Conservation (phyloP, 2,797 vertebrate species). For the Anguilla obscura region DNA sequence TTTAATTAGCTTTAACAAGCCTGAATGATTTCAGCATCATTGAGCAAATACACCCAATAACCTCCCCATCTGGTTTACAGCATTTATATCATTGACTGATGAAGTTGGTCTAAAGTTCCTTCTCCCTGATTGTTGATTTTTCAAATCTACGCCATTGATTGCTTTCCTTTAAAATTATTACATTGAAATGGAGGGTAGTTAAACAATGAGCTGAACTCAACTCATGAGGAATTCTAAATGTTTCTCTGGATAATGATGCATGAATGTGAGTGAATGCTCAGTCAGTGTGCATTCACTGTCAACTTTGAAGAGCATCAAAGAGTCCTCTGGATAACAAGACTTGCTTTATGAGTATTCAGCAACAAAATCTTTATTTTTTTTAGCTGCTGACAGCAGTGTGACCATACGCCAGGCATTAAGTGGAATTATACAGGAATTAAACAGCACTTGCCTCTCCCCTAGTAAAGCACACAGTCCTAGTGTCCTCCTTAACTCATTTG, state of each 20-base stretch:
- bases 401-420: slow-evolving; percentile 16
- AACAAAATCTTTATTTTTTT: background rate
- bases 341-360: background rate
- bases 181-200: background rate
- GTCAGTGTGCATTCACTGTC: background rate
- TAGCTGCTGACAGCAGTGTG: background rate
- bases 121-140: slow-evolving; percentile 23
- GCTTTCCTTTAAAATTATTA: slow-evolving; percentile 6
- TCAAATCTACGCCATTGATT: background rate
- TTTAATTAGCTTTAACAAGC: slow-evolving; percentile 51
- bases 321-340: background rate
- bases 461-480: background rate
- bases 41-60: slow-evolving; percentile 35
- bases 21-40: slow-evolving; percentile 32
- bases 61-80: slow-evolving; percentile 8
- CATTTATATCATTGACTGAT: slow-evolving; percentile 23
- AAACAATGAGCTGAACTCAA: background rate
- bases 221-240: background rate
- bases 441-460: background rate
- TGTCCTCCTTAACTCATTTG: background rate
- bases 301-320: background rate
- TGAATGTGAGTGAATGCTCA: background rate
- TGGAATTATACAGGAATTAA: background rate
- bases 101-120: slow-evolving; percentile 15
- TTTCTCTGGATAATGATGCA: background rate